Evolutionary conservation across 30 jellyfish, hydroid and myxozoan genomes (phyloP).

Genomic region (Hydractinia symbiolongicarpus): DNA sequence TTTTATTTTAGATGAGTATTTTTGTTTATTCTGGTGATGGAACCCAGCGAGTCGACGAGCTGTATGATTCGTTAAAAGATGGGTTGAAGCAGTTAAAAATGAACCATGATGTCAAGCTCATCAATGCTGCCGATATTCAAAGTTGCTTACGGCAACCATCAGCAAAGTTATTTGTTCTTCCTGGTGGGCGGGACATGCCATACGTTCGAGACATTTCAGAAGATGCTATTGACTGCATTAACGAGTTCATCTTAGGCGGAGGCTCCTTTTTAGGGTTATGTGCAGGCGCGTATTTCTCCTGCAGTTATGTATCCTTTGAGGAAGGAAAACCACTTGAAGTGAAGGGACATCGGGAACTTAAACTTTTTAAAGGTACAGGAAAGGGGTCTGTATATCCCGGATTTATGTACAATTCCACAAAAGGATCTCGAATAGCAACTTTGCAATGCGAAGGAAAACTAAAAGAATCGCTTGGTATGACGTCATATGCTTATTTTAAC

Average conservation of each 20-base stretch:
- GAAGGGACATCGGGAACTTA: constrained; percentile 45
- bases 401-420: constrained; percentile 54
- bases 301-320: constrained; percentile 58
- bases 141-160: too few relatives aligned
- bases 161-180: constrained; percentile 32
- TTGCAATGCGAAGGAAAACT: constrained; percentile 7
- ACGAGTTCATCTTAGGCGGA: constrained; percentile 37
- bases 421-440: constrained; percentile 49
- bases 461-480: neutral
- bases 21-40: constrained; percentile 63
- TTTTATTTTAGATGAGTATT: neutral
- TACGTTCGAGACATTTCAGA: constrained; percentile 48
- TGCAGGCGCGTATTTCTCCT: constrained; percentile 91
- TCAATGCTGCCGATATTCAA: neutral
- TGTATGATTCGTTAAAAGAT: constrained; percentile 25
- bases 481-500: constrained; percentile 46
- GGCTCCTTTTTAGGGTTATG: constrained; percentile 84
- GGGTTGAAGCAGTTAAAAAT: neutral
- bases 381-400: constrained; percentile 83
- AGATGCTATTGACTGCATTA: constrained; percentile 30
- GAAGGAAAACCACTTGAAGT: constrained; percentile 63
- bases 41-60: constrained; percentile 39
- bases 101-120: neutral
- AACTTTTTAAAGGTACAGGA: constrained; percentile 63
- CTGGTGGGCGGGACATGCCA: constrained; percentile 90